These are phyloP conservation scores for Harpalus rufipes DNA, from an alignment of 2,888 invertebrate species.

Conservation along the genomic window DNA sequence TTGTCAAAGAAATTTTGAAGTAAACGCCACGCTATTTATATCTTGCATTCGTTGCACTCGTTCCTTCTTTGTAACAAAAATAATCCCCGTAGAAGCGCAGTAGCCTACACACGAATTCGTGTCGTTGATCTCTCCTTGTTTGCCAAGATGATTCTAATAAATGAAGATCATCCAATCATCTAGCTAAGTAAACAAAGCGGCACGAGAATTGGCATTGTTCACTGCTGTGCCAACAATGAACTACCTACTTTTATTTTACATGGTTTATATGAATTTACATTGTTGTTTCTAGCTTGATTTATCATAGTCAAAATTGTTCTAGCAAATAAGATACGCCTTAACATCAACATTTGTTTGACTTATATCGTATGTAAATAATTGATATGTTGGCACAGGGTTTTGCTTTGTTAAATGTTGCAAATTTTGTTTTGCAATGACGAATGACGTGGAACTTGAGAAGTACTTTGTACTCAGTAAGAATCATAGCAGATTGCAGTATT, in stretches of 20 bases:
- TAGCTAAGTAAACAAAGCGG: conserved; percentile 30
- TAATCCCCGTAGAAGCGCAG: conserved; percentile 25
- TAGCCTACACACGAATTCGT: conserved; percentile 21
- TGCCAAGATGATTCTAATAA: conserved; percentile 56
- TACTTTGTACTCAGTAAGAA: background rate
- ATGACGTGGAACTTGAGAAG: background rate
- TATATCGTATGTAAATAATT: conserved; percentile 21
- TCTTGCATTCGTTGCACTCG: conserved; percentile 46
- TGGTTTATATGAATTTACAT: background rate
- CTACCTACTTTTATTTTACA: background rate
- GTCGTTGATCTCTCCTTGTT: conserved; percentile 55
- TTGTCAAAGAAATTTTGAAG: conserved; percentile 35
- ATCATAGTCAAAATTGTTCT: conserved; percentile 8
- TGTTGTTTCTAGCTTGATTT: background rate
- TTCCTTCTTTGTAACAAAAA: conserved; percentile 15
- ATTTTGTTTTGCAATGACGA: background rate
- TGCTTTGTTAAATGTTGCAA: conserved; percentile 5
- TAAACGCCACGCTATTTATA: conserved; percentile 41
- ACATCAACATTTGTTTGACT: background rate
- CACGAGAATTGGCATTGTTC: conserved; percentile 16
- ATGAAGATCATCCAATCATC: conserved; percentile 31
- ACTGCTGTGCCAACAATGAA: conserved; percentile 7
- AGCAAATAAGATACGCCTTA: background rate
- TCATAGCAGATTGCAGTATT: background rate
- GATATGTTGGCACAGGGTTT: conserved; percentile 9